Evolutionary conservation across 2,797 vertebrate species (phyloP).

Genomic region (Cyprinodon diabolis): DNA sequence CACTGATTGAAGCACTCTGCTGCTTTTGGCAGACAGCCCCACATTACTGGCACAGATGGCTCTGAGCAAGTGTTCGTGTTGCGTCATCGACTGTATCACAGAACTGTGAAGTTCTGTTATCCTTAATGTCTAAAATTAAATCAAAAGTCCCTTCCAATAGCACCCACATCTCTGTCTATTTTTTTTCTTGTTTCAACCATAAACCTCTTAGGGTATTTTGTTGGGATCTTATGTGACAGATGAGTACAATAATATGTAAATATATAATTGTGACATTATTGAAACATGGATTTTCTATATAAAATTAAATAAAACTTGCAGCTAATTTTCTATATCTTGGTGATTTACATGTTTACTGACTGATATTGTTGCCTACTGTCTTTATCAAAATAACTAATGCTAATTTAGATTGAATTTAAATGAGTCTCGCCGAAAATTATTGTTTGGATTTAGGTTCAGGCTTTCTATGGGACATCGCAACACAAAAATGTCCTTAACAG

Average conservation of each 20-base stretch:
- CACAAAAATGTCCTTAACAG: background rate
- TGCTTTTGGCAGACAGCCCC: slow-evolving; percentile 29
- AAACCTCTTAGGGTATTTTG: background rate
- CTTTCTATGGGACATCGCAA: background rate
- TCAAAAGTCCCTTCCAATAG: background rate
- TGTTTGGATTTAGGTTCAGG: background rate
- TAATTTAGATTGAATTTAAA: background rate
- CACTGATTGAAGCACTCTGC: slow-evolving; percentile 20
- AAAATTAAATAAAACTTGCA: background rate
- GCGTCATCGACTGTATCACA: slow-evolving; percentile 12
- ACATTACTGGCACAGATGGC: slow-evolving; percentile 20
- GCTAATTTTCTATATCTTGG: background rate
- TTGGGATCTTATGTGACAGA: background rate
- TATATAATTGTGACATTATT: background rate
- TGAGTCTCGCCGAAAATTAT: background rate
- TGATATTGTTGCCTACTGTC: background rate
- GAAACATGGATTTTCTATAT: background rate
- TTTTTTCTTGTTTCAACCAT: background rate
- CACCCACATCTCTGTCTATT: too few relatives aligned
- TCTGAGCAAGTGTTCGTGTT: slow-evolving; percentile 7
- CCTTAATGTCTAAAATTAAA: background rate
- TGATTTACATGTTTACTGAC: background rate
- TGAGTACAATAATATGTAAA: background rate
- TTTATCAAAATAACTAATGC: background rate
- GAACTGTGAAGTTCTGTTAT: background rate